Percentiles rank a stretch among this genome's conserved stretches.
Evolutionary conservation across 30 jellyfish, hydroid and myxozoan genomes (phyloP).

Genomic region (Turritopsis rubra): DNA sequence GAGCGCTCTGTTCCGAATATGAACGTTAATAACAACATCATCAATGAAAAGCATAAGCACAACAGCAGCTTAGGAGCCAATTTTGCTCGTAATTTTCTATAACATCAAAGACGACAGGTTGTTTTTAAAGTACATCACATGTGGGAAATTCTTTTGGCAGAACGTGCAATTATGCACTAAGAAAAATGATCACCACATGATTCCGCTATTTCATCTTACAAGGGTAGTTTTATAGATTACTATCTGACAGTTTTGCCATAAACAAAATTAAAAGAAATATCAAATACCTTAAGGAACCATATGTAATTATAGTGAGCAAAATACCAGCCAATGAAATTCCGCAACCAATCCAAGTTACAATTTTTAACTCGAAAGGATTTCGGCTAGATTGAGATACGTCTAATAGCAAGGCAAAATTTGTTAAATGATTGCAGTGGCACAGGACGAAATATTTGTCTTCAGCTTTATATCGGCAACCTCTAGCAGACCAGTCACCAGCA

Average conservation of each 20-base stretch:
- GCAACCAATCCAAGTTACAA: slow-evolving; percentile 39
- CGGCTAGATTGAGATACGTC: slow-evolving; percentile 30
- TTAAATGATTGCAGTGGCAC: slow-evolving; percentile 38
- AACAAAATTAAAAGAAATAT: background rate
- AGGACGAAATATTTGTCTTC: slow-evolving; percentile 4
- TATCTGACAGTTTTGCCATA: background rate
- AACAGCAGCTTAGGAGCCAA: slow-evolving; percentile 19
- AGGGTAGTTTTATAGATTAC: background rate
- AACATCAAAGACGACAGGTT: background rate
- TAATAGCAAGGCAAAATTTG: slow-evolving; percentile 39
- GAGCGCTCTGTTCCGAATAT: slow-evolving; percentile 17
- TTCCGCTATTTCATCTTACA: background rate
- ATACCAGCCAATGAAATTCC: slow-evolving; percentile 48
- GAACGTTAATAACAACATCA: slow-evolving; percentile 18
- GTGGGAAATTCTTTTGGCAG: background rate
- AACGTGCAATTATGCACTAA: background rate
- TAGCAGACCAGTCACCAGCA: background rate
- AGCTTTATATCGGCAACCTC: slow-evolving; percentile 2
- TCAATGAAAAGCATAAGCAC: slow-evolving; percentile 16
- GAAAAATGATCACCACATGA: too few relatives aligned
- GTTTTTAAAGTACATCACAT: background rate
- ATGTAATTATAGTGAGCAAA: slow-evolving; percentile 25
- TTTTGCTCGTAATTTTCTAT: slow-evolving; percentile 17
- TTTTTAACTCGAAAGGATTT: slow-evolving; percentile 30
- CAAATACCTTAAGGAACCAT: slow-evolving; percentile 17